phyloP scores from a whole-genome alignment of 1,140 invertebrate genomes.

The Bombus pascuorum region DNA sequence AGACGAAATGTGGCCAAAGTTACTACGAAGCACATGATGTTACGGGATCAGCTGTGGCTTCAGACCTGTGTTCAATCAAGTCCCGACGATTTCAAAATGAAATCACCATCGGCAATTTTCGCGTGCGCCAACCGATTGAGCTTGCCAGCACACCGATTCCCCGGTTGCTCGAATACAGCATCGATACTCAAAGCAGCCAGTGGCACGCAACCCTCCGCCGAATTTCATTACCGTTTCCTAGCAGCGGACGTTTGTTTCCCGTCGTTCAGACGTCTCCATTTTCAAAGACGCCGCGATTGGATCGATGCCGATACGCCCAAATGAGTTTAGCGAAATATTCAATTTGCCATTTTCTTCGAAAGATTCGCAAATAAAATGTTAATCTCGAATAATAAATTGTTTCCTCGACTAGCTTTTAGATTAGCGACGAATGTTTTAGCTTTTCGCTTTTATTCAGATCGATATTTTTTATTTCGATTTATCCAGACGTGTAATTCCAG shows the following conservation, averaged over 20 bases:
- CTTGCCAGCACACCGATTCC: background rate
- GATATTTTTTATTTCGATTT: too few species aligned
- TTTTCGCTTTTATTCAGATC: background rate
- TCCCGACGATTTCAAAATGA: slow-evolving; percentile 19
- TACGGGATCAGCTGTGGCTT: background rate
- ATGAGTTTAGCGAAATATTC: background rate
- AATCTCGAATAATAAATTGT: background rate
- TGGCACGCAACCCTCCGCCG: slow-evolving; percentile 24
- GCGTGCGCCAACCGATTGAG: background rate
- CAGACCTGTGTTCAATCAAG: background rate
- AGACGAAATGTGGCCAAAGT: background rate
- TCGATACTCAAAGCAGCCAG: slow-evolving; percentile 27
- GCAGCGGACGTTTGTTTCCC: slow-evolving; percentile 44
- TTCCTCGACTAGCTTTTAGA: too few species aligned
- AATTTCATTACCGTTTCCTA: slow-evolving; percentile 48
- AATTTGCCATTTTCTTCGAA: background rate
- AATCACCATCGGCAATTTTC: slow-evolving; percentile 28
- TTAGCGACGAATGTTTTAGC: background rate
- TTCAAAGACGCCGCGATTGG: background rate
- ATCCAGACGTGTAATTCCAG: background rate
- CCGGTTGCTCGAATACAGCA: background rate
- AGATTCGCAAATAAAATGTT: too few species aligned
- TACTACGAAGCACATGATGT: background rate
- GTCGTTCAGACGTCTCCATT: slow-evolving; percentile 12
- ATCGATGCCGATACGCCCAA: background rate